phyloP scores from a whole-genome alignment of 2,113 vertebrate species.

The Hydrochoerus hydrochaeris region DNA sequence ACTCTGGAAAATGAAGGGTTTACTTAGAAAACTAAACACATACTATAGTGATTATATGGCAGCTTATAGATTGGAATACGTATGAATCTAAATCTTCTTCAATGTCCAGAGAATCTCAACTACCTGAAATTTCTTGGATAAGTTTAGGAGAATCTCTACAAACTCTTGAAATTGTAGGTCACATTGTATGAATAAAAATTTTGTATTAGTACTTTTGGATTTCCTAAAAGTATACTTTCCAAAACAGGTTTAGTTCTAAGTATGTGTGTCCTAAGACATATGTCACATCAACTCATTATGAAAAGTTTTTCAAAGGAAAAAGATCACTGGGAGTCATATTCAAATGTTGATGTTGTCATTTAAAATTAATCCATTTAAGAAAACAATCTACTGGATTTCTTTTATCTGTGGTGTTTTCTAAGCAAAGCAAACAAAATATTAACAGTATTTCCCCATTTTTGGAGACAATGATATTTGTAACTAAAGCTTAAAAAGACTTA shows the following conservation, averaged over 20 bases:
- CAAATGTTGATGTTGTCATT: not conserved
- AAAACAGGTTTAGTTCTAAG: not conserved
- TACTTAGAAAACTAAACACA: not conserved
- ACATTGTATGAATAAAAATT: not conserved
- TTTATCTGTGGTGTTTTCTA: not conserved
- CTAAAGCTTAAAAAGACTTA: not conserved
- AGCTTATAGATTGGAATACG: not conserved
- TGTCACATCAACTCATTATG: not conserved
- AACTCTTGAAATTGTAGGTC: not conserved
- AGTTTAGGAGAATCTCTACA: not conserved
- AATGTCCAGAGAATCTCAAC: not conserved
- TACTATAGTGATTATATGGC: not conserved
- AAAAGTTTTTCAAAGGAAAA: not conserved
- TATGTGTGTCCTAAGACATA: not conserved
- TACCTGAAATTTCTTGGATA: not conserved
- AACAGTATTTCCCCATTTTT: not conserved
- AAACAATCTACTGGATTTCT: not conserved
- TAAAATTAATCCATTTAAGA: not conserved
- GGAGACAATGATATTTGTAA: not conserved
- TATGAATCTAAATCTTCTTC: not conserved
- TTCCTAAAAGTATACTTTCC: not conserved
- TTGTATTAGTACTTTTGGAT: not conserved
- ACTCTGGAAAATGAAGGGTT: conserved; percentile 19
- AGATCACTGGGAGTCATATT: not conserved
- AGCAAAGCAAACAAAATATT: not conserved